Base-by-base conservation (phyloP, 2,888 invertebrate species). In the Pedicia rivosa region DNA sequence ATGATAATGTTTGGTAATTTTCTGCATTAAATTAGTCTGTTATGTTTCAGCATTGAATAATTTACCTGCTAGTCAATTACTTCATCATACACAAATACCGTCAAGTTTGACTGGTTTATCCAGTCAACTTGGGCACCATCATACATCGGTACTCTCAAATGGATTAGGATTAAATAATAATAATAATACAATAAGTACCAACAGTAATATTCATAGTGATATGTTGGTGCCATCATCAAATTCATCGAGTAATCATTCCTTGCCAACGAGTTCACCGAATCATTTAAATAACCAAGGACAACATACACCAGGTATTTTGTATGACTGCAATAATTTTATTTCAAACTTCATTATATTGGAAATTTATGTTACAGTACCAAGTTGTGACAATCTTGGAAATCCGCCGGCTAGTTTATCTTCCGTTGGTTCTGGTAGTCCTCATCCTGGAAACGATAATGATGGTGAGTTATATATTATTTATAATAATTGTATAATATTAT, bases 381-480 rank as follows among this genome's bases (percentile, higher is more conserved):
- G 28, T 25, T 32, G 36, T 13, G 37, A 39, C 13, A 33, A 33
- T 32, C 14, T 14, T 13, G 22, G 13, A 14, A 33, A 33, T 16
- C 33, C 22, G 22, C 9, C 33, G 22, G 22, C 33, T 16, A 61
- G 59, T 41, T 52, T 56, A 24, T 60, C 60, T 13, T 62, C 61
- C 10, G 50, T 59, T 13, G 59, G 59, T 40, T 61, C 62, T 2
- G 48, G 52, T 8, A 61, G 61, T 48, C 59, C 61, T 7, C 47
- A 53, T 14, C 55, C 52, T 51, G 46, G 54, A 8, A 45, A 57
- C 39, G 61, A 61, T 42, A 60, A 60, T 43, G 62, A 62, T 47
- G 62, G 62, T 62, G 45, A 45, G 44, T 25, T 5, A 8, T 13
- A 29, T 2, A 12, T 8, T 29, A 29, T 8, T n/a, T 17, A n/a